A percentile compares a stretch with the other conserved stretches of the same genome.
phyloP scores from a whole-genome alignment of 2,797 vertebrate genomes.

The Dicrostonyx torquatus region DNA sequence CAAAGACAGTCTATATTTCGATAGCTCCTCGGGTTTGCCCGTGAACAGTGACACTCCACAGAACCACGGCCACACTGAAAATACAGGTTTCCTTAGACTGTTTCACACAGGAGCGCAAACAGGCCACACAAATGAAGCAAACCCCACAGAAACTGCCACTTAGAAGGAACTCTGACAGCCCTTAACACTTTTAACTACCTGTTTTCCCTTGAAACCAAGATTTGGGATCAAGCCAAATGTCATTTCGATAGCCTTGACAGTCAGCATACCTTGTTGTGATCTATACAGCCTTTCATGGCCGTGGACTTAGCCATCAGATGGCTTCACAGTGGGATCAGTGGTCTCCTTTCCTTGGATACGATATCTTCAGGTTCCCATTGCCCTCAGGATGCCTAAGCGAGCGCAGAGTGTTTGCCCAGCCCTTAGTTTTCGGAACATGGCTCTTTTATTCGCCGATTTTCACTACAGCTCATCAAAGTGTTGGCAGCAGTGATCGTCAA shows the following conservation, averaged over 20 bases:
- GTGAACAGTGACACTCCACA: constrained; percentile 26
- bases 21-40: not conserved
- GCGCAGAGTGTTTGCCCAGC: not conserved
- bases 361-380: not conserved
- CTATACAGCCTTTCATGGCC: not conserved
- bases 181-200: not conserved
- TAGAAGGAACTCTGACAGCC: not conserved
- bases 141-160: not conserved
- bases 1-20: not conserved
- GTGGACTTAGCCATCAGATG: not conserved
- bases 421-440: constrained; percentile 1
- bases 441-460: constrained; percentile 47
- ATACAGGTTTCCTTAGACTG: constrained; percentile 8
- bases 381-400: not conserved
- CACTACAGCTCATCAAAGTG: not conserved
- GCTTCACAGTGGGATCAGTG: not conserved
- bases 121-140: constrained; percentile 31
- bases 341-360: not conserved
- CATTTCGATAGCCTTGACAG: not conserved
- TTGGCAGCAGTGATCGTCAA: constrained; percentile 28
- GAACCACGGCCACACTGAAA: constrained; percentile 17
- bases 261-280: not conserved
- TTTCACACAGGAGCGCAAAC: not conserved
- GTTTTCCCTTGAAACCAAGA: not conserved
- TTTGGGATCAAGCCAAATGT: not conserved